Conservation (phyloP, 2,113 vertebrate species). For the Procavia capensis region DNA sequence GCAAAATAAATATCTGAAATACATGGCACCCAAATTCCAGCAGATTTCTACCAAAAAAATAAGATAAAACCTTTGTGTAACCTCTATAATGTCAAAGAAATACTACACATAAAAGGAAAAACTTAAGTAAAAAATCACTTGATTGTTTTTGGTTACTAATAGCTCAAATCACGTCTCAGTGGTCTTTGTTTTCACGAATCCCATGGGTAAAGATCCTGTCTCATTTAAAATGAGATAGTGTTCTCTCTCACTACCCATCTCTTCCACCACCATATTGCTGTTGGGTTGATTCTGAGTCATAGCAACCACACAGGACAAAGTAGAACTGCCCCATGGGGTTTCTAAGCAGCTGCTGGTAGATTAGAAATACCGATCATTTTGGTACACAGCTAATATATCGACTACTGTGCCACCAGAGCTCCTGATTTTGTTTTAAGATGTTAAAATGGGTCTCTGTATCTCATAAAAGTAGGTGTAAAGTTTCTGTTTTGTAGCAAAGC, state of each 20-base stretch:
- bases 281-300: no score
- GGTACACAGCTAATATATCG: no score
- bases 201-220: background rate
- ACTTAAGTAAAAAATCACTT: background rate
- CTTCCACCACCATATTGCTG: no score
- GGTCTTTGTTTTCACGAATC: background rate
- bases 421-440: background rate
- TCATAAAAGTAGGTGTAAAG: background rate
- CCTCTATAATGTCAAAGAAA: background rate
- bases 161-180: background rate
- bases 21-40: background rate
- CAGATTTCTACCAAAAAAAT: slow-evolving; percentile 22
- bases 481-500: background rate
- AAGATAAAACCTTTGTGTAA: background rate
- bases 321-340: no score
- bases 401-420: no score
- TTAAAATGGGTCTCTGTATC: background rate
- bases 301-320: no score
- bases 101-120: background rate
- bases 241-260: background rate
- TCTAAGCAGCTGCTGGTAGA: no score
- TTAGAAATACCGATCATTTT: no score
- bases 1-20: background rate
- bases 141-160: background rate
- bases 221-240: background rate